phyloP scores from a whole-genome alignment of 2,888 invertebrate genomes.

The Rhabditoides inermis region DNA sequence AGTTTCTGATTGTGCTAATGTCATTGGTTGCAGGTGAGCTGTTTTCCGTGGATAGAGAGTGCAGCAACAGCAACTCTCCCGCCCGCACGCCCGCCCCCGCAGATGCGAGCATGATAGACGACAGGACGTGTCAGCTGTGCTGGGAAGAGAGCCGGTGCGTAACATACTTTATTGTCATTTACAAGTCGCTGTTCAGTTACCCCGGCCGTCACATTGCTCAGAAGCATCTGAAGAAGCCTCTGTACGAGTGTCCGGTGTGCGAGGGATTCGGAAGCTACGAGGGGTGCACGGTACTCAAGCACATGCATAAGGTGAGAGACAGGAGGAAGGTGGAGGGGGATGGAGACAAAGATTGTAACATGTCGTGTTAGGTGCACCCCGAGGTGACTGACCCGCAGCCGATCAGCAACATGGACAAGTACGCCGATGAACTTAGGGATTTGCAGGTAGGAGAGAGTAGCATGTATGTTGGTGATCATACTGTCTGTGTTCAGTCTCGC shows the following conservation, averaged over 20 bases:
- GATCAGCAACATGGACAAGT: conserved; percentile 27
- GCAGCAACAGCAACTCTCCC: neutral
- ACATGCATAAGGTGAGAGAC: conserved; percentile 15
- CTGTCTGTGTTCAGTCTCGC: too few relatives aligned
- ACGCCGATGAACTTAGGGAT: conserved; percentile 30
- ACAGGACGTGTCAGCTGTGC: conserved; percentile 32
- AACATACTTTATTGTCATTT: neutral
- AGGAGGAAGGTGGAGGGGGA: neutral
- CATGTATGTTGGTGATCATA: too few relatives aligned
- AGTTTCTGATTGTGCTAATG: too few relatives aligned
- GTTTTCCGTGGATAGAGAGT: neutral
- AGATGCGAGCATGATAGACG: conserved; percentile 9
- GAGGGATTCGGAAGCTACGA: conserved; percentile 37
- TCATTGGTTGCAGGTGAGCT: too few relatives aligned
- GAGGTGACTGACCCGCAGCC: conserved; percentile 16
- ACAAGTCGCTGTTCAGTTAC: conserved; percentile 7
- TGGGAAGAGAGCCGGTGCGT: conserved; percentile 22
- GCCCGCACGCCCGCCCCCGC: neutral
- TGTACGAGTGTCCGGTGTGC: conserved; percentile 39
- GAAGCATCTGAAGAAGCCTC: conserved; percentile 29
- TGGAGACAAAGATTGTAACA: neutral
- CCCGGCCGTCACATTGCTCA: conserved; percentile 38
- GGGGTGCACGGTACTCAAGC: conserved; percentile 28
- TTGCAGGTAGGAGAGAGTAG: conserved; percentile 21
- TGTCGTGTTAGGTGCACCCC: conserved; percentile 14